Conservation (phyloP, 2,888 invertebrate genomes). For the Tinea pellionella region DNA sequence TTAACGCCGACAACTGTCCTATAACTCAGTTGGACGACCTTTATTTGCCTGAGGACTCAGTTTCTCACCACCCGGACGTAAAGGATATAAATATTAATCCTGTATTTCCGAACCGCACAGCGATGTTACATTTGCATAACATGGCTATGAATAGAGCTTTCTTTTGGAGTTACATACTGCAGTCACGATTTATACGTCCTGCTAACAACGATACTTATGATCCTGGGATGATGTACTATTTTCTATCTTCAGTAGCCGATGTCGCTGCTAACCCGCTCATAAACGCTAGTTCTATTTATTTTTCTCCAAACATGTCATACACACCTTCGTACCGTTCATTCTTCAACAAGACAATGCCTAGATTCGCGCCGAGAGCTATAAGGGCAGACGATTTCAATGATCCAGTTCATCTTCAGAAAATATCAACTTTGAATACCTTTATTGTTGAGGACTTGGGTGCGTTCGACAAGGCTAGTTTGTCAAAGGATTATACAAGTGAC, state of each 20-base stretch:
- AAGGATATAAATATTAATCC: constrained; percentile 95
- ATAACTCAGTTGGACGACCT: constrained; percentile 88
- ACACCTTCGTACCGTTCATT: constrained; percentile 94
- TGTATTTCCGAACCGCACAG: constrained; percentile 93
- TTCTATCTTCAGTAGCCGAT: constrained; percentile 94
- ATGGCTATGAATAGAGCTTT: constrained; percentile 96
- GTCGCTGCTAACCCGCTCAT: constrained; percentile 92
- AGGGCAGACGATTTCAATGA: constrained; percentile 95
- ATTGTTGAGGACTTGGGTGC: constrained; percentile 88
- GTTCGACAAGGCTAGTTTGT: constrained; percentile 80
- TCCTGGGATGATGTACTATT: constrained; percentile 98
- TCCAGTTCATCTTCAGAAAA: constrained; percentile 91
- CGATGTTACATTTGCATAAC: constrained; percentile 92
- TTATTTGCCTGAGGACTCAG: constrained; percentile 83
- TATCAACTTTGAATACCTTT: constrained; percentile 95
- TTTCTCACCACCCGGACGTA: constrained; percentile 93
- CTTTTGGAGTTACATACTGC: constrained; percentile 94
- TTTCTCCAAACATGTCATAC: constrained; percentile 93
- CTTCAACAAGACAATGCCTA: constrained; percentile 94
- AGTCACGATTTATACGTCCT: constrained; percentile 89
- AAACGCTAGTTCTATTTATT: constrained; percentile 93
- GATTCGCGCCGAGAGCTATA: constrained; percentile 94
- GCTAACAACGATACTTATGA: constrained; percentile 93
- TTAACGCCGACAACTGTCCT: constrained; percentile 88
- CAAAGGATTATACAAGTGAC: constrained; percentile 90